These are phyloP conservation scores for Pseudococcus jackbeardsleyi DNA, from an alignment of 2,888 invertebrate genomes.

Conservation along the genomic window DNA sequence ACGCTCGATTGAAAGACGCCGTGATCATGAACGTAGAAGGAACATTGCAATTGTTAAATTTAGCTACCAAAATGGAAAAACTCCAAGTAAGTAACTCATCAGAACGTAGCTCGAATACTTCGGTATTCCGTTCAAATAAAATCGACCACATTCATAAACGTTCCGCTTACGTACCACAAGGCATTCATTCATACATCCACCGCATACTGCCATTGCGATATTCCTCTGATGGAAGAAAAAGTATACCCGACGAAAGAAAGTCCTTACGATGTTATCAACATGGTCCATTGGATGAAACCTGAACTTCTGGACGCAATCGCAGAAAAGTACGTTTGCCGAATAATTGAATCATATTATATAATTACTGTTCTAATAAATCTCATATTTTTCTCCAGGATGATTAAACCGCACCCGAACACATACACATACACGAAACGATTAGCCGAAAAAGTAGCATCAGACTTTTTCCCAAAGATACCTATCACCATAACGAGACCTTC, in stretches of 20 bases:
- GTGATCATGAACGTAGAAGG: constrained; percentile 92
- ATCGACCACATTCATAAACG: not conserved
- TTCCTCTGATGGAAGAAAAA: constrained; percentile 85
- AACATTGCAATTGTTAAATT: constrained; percentile 82
- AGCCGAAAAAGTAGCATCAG: constrained; percentile 87
- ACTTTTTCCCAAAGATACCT: constrained; percentile 82
- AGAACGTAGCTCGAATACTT: not conserved
- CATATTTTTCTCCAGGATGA: constrained; percentile 70
- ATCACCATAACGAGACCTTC: constrained; percentile 90
- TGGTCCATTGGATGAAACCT: constrained; percentile 80
- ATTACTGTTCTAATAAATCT: not conserved
- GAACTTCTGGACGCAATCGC: constrained; percentile 78
- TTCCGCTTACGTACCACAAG: constrained; percentile 66
- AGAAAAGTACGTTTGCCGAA: constrained; percentile 71
- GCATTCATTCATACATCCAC: constrained; percentile 92
- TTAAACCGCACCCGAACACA: constrained; percentile 89
- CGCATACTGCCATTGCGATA: constrained; percentile 95
- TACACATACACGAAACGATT: constrained; percentile 96
- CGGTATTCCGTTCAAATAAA: too few species aligned
- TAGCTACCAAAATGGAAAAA: constrained; percentile 83
- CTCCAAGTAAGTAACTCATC: constrained; percentile 72
- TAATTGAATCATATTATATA: not conserved
- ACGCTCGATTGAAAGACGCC: constrained; percentile 89
- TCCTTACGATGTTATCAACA: constrained; percentile 80
- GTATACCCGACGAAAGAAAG: constrained; percentile 80